Conservation (phyloP, 2,797 vertebrate genomes). For the Coranthus polyacanthus region DNA sequence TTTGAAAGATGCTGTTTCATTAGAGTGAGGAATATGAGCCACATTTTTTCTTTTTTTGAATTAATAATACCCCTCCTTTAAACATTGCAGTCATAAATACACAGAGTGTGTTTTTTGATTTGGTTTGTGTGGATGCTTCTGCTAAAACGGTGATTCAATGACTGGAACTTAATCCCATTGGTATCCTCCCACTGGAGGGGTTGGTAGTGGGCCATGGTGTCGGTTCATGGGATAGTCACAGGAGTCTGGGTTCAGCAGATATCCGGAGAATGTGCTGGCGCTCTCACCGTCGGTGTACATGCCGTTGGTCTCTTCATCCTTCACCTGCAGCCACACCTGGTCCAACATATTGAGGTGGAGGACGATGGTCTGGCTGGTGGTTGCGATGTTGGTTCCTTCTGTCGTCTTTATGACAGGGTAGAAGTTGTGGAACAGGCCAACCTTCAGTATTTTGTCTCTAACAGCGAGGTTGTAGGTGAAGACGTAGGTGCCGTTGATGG, state of each 20-base stretch:
- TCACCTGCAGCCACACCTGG: constrained; percentile 83
- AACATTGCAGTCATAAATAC: constrained; percentile 36
- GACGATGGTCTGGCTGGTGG: constrained; percentile 68
- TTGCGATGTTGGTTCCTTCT: constrained; percentile 7
- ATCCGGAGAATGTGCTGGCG: constrained; percentile 80
- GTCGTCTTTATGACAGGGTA: constrained; percentile 63
- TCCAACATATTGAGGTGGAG: constrained; percentile 65
- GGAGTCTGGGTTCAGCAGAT: constrained; percentile 78
- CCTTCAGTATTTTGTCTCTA: constrained; percentile 53
- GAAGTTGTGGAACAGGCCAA: constrained; percentile 77
- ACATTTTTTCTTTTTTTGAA: too few relatives aligned
- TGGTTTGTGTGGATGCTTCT: not conserved
- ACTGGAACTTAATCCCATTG: too few relatives aligned
- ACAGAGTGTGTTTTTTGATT: constrained; percentile 60
- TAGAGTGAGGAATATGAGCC: too few relatives aligned
- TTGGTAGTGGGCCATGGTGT: not conserved
- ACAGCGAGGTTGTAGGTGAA: constrained; percentile 75
- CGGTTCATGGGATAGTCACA: constrained; percentile 46
- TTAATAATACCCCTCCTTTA: constrained; percentile 47
- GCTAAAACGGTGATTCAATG: constrained; percentile 13
- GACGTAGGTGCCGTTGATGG: constrained; percentile 81
- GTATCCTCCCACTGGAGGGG: too few relatives aligned
- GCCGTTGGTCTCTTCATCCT: constrained; percentile 65
- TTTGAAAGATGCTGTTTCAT: too few relatives aligned
- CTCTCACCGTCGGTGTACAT: constrained; percentile 45